Evolutionary conservation across 2,113 vertebrate genomes (phyloP).

Genomic region (Heterocephalus glaber): DNA sequence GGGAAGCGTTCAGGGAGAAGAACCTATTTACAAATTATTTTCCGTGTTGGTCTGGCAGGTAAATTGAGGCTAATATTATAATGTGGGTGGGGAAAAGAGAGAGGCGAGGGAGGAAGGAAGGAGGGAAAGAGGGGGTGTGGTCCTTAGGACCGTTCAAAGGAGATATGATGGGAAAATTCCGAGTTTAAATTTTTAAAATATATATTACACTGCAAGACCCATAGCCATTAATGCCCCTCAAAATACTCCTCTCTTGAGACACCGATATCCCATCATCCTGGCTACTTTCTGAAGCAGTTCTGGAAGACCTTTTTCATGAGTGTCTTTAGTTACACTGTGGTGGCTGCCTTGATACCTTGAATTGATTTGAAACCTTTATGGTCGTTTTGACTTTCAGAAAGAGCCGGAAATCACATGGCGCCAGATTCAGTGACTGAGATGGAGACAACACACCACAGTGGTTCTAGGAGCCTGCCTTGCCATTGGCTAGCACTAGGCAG

Average conservation of each 20-base stretch:
- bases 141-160: background rate
- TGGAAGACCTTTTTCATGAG: background rate
- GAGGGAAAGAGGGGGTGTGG: background rate
- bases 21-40: background rate
- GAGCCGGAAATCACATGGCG: background rate
- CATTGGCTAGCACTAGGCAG: background rate
- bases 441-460: background rate
- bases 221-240: background rate
- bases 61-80: background rate
- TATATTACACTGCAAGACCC: background rate
- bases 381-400: background rate
- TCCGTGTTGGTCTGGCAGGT: background rate
- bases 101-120: too few species aligned
- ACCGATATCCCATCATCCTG: background rate
- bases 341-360: background rate
- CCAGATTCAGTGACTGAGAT: background rate
- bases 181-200: background rate
- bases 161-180: background rate
- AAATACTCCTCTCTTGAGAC: background rate
- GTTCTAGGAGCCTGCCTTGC: background rate
- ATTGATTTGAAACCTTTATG: background rate
- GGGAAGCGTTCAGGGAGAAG: background rate
- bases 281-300: background rate
- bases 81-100: background rate
- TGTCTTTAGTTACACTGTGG: background rate